These are phyloP conservation scores for Eclectus roratus DNA, from an alignment of 2,113 vertebrate genomes.

Conservation along the genomic window DNA sequence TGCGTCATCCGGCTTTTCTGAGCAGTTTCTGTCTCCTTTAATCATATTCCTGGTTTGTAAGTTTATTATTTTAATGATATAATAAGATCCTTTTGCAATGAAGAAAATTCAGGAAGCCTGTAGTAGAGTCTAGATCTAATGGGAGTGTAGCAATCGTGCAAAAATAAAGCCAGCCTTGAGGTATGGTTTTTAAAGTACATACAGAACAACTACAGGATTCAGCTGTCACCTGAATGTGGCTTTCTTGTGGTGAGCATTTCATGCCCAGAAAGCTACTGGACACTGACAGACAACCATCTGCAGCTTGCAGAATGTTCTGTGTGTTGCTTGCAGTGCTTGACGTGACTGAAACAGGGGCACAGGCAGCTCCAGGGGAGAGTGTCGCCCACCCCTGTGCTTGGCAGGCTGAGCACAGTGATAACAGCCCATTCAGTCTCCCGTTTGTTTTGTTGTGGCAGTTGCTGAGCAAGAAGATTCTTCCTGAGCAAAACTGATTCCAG, in stretches of 20 bases:
- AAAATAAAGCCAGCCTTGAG: not conserved
- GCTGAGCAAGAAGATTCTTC: not conserved
- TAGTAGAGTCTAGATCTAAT: not conserved
- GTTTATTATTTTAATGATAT: constrained; percentile 3
- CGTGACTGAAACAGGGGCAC: not conserved
- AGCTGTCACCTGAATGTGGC: not conserved
- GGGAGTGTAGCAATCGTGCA: not conserved
- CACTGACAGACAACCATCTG: not conserved
- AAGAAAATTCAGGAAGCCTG: not conserved
- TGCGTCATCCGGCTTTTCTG: not conserved
- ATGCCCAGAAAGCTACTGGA: not conserved
- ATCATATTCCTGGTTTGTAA: not conserved
- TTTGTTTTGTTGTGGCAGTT: constrained; percentile 5
- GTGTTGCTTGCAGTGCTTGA: not conserved
- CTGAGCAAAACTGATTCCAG: not conserved
- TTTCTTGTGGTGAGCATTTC: not conserved
- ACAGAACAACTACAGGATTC: not conserved
- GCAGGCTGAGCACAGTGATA: not conserved
- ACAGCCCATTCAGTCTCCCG: not conserved
- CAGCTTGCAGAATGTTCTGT: not conserved
- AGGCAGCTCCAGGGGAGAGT: not conserved
- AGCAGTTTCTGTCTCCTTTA: not conserved
- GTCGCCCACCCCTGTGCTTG: not conserved
- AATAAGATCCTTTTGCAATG: not conserved
- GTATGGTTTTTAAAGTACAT: not conserved